These are phyloP conservation scores for Oncorhynchus nerka DNA, from an alignment of 2,113 vertebrate species.

Conservation along the genomic window DNA sequence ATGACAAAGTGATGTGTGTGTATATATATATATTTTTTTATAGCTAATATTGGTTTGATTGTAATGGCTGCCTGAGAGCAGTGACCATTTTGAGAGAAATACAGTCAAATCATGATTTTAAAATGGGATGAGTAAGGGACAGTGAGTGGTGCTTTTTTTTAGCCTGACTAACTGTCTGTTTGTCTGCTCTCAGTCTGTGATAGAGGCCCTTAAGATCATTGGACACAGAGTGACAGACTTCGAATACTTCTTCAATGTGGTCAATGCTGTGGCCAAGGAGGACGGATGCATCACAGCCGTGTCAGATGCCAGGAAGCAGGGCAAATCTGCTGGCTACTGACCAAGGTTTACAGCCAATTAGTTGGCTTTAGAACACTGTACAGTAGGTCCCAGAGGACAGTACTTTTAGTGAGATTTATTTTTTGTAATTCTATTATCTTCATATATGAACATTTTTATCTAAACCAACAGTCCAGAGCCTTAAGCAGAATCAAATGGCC, in stretches of 20 bases:
- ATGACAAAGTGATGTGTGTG: too few species aligned
- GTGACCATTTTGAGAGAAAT: background rate
- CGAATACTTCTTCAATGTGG: constrained; percentile 71
- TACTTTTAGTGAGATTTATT: background rate
- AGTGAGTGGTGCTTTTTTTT: background rate
- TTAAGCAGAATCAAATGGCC: constrained; percentile 19
- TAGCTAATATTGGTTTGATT: too few species aligned
- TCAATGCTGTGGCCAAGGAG: constrained; percentile 83
- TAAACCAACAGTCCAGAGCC: background rate
- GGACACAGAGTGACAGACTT: constrained; percentile 61
- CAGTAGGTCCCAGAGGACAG: background rate
- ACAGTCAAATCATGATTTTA: background rate
- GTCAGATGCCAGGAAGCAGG: constrained; percentile 83
- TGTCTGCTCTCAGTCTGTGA: constrained; percentile 66
- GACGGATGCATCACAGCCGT: constrained; percentile 77
- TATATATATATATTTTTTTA: too few species aligned
- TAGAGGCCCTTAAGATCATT: constrained; percentile 48
- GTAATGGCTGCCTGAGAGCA: background rate
- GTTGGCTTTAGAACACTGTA: background rate
- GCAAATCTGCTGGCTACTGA: constrained; percentile 83
- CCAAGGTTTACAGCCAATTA: background rate
- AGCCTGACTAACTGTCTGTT: too few species aligned
- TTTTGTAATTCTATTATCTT: background rate
- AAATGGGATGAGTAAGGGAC: background rate
- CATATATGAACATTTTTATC: background rate